These are phyloP conservation scores for Amphiprion ocellaris DNA, from an alignment of 2,113 vertebrate species.

Conservation along the genomic window DNA sequence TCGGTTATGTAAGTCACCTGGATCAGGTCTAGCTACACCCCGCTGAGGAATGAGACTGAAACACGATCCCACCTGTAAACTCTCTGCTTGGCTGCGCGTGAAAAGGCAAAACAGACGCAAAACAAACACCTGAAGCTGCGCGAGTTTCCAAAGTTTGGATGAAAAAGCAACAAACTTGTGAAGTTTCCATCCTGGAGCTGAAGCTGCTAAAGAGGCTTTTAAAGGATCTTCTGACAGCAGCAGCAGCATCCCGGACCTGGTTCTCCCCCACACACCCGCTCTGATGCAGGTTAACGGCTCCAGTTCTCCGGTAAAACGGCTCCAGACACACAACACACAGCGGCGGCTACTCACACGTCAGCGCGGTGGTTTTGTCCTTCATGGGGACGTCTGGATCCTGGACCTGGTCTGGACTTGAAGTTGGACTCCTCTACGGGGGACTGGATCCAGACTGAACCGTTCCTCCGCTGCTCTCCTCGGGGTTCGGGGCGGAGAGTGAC, in stretches of 20 bases:
- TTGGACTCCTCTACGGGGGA: conserved; percentile 34
- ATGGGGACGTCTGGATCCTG: conserved; percentile 61
- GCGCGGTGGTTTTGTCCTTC: conserved; percentile 82
- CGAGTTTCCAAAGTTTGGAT: no score
- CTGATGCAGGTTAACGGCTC: no score
- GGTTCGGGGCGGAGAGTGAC: conserved; percentile 76
- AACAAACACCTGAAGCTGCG: no score
- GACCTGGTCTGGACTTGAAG: conserved; percentile 6
- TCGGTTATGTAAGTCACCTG: conserved; percentile 72
- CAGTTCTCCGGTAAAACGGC: no score
- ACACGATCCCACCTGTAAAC: neutral
- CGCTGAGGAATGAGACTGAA: conserved; percentile 6
- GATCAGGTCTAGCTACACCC: conserved; percentile 43
- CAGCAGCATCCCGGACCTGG: no score
- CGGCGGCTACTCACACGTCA: conserved; percentile 80
- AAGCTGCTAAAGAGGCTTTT: no score
- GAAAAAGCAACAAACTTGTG: no score
- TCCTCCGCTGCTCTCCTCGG: conserved; percentile 44
- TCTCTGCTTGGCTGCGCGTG: neutral
- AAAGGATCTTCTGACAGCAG: no score
- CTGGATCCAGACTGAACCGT: conserved; percentile 66
- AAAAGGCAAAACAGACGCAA: neutral
- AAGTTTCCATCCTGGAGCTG: no score
- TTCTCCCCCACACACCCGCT: no score
- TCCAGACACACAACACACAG: no score